A percentile compares a stretch with the other conserved stretches of the same genome.
Conservation (phyloP, 2,113 vertebrate species). For the Cephalopterus ornatus region DNA sequence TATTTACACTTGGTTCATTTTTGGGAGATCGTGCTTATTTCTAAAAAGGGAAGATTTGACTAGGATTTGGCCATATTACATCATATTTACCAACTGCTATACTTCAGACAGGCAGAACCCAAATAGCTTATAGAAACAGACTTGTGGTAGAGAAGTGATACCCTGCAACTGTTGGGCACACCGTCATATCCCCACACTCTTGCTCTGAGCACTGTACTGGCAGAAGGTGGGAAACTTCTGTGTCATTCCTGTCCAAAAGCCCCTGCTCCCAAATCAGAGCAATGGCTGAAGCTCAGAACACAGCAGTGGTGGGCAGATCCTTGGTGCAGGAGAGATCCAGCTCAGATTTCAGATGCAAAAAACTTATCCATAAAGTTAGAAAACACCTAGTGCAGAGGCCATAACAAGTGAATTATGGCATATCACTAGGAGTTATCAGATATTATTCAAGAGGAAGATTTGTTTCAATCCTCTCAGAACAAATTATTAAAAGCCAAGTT, state of each 20-base stretch:
- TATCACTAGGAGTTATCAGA: not conserved
- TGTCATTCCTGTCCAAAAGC: not conserved
- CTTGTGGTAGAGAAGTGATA: not conserved
- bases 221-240: not conserved
- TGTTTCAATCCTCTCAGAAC: not conserved
- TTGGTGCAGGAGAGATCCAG: not conserved
- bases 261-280: not conserved
- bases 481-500: not conserved
- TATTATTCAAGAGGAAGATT: not conserved
- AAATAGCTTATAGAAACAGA: fast-evolving
- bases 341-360: not conserved
- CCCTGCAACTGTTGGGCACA: fast-evolving
- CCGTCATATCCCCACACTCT: not conserved
- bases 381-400: not conserved
- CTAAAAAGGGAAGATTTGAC: not conserved
- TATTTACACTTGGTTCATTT: not conserved
- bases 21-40: not conserved
- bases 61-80: not conserved
- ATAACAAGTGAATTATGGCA: not conserved
- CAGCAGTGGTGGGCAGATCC: not conserved
- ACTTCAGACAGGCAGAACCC: not conserved
- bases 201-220: not conserved
- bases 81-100: not conserved
- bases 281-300: not conserved
- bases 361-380: not conserved